Base-by-base conservation (phyloP, 2,113 vertebrate genomes). In the Melanostigma gelatinosum region DNA sequence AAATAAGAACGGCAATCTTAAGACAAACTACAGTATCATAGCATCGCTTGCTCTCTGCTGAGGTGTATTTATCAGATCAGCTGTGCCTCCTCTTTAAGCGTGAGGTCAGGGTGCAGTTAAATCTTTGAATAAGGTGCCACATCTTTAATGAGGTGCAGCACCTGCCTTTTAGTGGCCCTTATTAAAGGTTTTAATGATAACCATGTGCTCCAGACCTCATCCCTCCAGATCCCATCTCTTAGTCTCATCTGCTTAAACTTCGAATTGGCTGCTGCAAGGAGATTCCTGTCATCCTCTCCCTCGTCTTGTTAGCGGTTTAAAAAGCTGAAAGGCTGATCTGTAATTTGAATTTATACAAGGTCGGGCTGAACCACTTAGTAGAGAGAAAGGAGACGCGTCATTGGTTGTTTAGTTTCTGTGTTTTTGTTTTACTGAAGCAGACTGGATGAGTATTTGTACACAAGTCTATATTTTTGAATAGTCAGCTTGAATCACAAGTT, bases 51-150 rank as follows among this genome's bases (percentile, higher is more conserved):
- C 15, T 82, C 46, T 70, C n/a, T 55, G 52, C 38, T 60, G 73
- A 81, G 72, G 74, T 81, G 57, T 73, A 34, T 77, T 81, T 42
- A 68, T 75, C 29, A 57, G 55, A 18, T 57, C n/a, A 73, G 42
- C 22, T 42, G 48, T 57, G 48, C 54, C 13, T 80, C 29, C 10
- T 62, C 62, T 69, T 64, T 42, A 55, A 34, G 38, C 44, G 70
- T 54, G 18, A 78, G 6, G 36, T 72, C 76, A 44, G 9, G 46
- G 61, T 12, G 50, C 40, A 68, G 8, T 63, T 75, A 74, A 20
- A 76, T 54, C 11, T 62, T 79, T 85, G 74, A 71, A 74, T 55
- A 16, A 71, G 27, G 38, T 15, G 22, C 38, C 10, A 4, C 32
- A 38, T 11, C 61, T 80, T 83, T 81, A 70, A 77, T 61, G 16